A percentile compares a stretch with the other conserved stretches of the same genome.
phyloP scores from a whole-genome alignment of 2,888 invertebrate genomes.

The Oxytorus armatus region DNA sequence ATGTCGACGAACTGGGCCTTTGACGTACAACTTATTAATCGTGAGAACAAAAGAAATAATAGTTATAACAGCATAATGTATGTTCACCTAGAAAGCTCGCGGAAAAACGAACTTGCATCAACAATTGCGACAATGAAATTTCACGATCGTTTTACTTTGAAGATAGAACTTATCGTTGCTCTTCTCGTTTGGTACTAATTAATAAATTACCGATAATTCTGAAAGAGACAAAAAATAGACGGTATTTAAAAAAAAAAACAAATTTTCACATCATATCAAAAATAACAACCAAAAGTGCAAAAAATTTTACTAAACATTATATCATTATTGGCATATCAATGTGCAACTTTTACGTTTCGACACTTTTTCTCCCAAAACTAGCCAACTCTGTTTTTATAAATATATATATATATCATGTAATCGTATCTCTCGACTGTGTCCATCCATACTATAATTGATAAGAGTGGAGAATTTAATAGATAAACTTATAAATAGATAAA shows the following conservation, averaged over 20 bases:
- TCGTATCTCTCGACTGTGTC: conserved; percentile 56
- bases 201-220: conserved; percentile 57
- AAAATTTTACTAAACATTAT: conserved; percentile 36
- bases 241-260: neutral
- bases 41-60: conserved; percentile 38
- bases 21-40: conserved; percentile 47
- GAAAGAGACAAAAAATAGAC: conserved; percentile 51
- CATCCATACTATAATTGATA: conserved; percentile 59
- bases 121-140: conserved; percentile 12
- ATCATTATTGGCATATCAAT: conserved; percentile 51
- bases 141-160: no score
- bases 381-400: conserved; percentile 37
- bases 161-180: conserved; percentile 5
- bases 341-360: conserved; percentile 34
- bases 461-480: conserved; percentile 39
- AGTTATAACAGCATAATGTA: neutral
- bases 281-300: conserved; percentile 56
- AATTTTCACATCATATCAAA: conserved; percentile 49
- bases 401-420: no score
- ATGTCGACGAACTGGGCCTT: conserved; percentile 57
- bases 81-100: neutral
- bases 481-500: conserved; percentile 17
- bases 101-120: conserved; percentile 31
- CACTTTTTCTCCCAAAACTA: conserved; percentile 1
- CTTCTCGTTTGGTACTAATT: conserved; percentile 28